Evolutionary conservation across 2,888 invertebrate genomes (phyloP).

Genomic region (Eupithecia exiguata): DNA sequence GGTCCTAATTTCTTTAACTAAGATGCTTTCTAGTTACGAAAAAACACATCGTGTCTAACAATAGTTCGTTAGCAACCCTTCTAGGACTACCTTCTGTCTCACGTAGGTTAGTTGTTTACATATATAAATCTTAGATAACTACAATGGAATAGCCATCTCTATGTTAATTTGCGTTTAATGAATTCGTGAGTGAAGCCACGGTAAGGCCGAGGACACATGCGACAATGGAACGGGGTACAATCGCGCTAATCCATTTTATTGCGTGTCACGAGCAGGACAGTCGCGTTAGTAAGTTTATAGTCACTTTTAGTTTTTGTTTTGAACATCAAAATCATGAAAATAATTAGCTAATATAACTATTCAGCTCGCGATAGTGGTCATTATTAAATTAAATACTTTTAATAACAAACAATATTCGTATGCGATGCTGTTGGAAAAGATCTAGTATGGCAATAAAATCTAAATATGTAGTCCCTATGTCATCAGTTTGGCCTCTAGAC

Average conservation of each 20-base stretch:
- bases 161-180: slow-evolving; percentile 82
- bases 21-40: background rate
- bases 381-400: no score
- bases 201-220: slow-evolving; percentile 51
- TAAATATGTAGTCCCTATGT: background rate
- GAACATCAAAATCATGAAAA: background rate
- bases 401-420: no score
- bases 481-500: background rate
- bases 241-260: slow-evolving; percentile 77
- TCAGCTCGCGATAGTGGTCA: background rate
- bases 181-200: slow-evolving; percentile 57
- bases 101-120: slow-evolving; percentile 68
- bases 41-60: slow-evolving; percentile 44
- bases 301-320: background rate
- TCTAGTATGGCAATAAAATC: background rate
- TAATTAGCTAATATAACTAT: background rate
- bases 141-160: slow-evolving; percentile 71
- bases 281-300: slow-evolving; percentile 30
- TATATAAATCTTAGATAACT: slow-evolving; percentile 75
- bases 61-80: slow-evolving; percentile 75
- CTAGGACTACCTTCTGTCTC: slow-evolving; percentile 53
- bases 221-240: slow-evolving; percentile 43
- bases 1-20: background rate
- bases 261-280: slow-evolving; percentile 72
- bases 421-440: background rate